Percentiles rank a stretch among this genome's conserved stretches.
Conservation (phyloP, 2,888 invertebrate species). For the Drosophila rubida region DNA sequence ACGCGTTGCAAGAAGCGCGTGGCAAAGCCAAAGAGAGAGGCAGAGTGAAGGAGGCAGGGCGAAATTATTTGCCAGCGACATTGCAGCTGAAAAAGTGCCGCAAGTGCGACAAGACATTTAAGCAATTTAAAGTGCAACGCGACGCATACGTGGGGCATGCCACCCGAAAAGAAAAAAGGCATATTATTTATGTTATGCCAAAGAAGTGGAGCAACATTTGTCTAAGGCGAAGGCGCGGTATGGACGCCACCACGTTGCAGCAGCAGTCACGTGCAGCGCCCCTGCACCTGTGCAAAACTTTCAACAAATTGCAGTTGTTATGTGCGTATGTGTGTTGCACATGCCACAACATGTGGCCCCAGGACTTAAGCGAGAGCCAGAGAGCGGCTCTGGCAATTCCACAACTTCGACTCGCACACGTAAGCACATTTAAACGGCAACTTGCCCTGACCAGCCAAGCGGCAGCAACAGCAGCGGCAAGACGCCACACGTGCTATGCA, state of each 20-base stretch:
- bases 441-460: conserved; percentile 13
- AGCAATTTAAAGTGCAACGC: conserved; percentile 58
- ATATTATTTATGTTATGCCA: conserved; percentile 61
- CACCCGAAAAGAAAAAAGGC: conserved; percentile 12
- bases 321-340: conserved; percentile 28
- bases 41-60: neutral
- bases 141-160: conserved; percentile 28
- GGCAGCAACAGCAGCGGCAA: neutral
- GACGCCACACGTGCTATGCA: conserved; percentile 39
- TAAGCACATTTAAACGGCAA: conserved; percentile 42
- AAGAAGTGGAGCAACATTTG: conserved; percentile 48
- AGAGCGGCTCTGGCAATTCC: conserved; percentile 6
- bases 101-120: conserved; percentile 64
- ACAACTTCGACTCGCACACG: conserved; percentile 61
- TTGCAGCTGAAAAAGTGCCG: conserved; percentile 21
- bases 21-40: neutral
- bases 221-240: conserved; percentile 8
- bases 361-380: conserved; percentile 17
- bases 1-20: neutral
- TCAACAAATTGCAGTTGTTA: conserved; percentile 39
- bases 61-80: conserved; percentile 32
- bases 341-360: conserved; percentile 41
- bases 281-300: conserved; percentile 47
- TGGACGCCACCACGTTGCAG: neutral
- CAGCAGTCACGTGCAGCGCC: conserved; percentile 64